A percentile compares a stretch with the other conserved stretches of the same genome.
Conservation (phyloP, 1,140 invertebrate species). For the Atta cephalotes region DNA sequence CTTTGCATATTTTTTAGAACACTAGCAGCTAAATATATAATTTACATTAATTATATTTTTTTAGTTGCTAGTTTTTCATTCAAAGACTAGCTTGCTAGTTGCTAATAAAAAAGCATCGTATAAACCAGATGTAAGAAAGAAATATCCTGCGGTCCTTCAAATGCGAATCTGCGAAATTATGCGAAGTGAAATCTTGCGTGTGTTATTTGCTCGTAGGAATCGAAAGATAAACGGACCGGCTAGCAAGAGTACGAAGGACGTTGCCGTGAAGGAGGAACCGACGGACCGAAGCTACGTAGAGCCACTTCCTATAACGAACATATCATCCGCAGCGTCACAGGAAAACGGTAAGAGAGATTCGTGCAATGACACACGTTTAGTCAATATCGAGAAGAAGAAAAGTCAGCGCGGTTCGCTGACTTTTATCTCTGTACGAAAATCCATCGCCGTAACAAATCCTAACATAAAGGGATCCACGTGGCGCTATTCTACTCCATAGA, state of each 20-base stretch:
- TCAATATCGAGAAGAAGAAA: neutral
- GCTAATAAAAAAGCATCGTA: too few species aligned
- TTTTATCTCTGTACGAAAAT: conserved; percentile 37
- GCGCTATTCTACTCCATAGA: conserved; percentile 65
- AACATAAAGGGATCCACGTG: conserved; percentile 76
- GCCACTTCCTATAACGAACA: conserved; percentile 70
- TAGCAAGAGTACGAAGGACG: conserved; percentile 70
- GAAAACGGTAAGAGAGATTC: conserved; percentile 71
- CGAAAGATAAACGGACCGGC: conserved; percentile 70
- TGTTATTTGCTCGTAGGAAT: conserved; percentile 35
- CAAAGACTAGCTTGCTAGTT: too few species aligned
- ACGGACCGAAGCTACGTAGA: conserved; percentile 79
- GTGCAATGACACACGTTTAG: neutral
- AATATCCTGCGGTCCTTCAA: neutral
- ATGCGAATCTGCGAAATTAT: neutral
- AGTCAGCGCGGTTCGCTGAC: conserved; percentile 13
- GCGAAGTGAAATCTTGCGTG: conserved; percentile 22
- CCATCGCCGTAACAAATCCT: conserved; percentile 76
- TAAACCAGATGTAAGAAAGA: neutral
- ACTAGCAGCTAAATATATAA: too few species aligned
- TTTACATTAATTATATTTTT: too few species aligned
- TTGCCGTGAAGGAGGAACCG: conserved; percentile 80
- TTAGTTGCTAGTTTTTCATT: too few species aligned
- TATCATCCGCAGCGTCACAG: conserved; percentile 70
- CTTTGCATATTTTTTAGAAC: too few species aligned